Percentiles rank a stretch among this genome's conserved stretches.
Conservation (phyloP, 2,888 invertebrate genomes). For the Parnassius mnemosyne region DNA sequence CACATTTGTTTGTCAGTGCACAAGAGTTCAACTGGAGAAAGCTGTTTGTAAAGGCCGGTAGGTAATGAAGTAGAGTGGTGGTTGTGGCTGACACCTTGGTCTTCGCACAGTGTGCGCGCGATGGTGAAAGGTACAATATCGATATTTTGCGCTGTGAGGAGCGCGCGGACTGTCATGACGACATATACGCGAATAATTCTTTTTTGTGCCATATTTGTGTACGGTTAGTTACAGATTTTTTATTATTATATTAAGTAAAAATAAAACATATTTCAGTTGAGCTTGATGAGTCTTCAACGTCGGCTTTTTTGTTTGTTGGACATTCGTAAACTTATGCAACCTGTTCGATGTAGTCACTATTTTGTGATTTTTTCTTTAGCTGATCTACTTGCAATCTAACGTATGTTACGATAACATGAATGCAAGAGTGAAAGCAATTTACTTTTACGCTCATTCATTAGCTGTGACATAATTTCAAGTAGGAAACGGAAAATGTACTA, state of each 20-base stretch:
- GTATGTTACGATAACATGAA: slow-evolving; percentile 58
- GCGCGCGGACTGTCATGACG: slow-evolving; percentile 56
- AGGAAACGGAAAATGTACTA: background rate
- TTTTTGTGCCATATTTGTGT: slow-evolving; percentile 65
- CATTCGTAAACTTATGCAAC: slow-evolving; percentile 68
- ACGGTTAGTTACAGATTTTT: slow-evolving; percentile 59
- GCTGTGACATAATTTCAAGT: background rate
- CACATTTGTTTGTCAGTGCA: slow-evolving; percentile 30
- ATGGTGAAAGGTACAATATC: slow-evolving; percentile 75
- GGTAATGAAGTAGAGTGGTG: slow-evolving; percentile 47
- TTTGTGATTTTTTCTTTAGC: slow-evolving; percentile 45
- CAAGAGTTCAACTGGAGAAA: slow-evolving; percentile 64
- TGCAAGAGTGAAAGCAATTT: slow-evolving; percentile 62
- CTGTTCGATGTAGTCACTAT: slow-evolving; percentile 39
- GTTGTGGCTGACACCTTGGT: slow-evolving; percentile 31
- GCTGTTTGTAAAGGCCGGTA: slow-evolving; percentile 61
- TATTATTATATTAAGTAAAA: slow-evolving; percentile 27
- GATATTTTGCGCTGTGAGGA: slow-evolving; percentile 48
- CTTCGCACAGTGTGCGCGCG: slow-evolving; percentile 65
- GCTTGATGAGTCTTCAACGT: slow-evolving; percentile 32
- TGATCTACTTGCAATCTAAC: slow-evolving; percentile 40
- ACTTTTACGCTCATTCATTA: slow-evolving; percentile 33
- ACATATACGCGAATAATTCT: slow-evolving; percentile 62
- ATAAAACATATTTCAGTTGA: background rate
- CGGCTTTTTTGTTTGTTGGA: slow-evolving; percentile 33